phyloP scores from a whole-genome alignment of 2,888 invertebrate genomes.

The Hydrotaea diabolus region DNA sequence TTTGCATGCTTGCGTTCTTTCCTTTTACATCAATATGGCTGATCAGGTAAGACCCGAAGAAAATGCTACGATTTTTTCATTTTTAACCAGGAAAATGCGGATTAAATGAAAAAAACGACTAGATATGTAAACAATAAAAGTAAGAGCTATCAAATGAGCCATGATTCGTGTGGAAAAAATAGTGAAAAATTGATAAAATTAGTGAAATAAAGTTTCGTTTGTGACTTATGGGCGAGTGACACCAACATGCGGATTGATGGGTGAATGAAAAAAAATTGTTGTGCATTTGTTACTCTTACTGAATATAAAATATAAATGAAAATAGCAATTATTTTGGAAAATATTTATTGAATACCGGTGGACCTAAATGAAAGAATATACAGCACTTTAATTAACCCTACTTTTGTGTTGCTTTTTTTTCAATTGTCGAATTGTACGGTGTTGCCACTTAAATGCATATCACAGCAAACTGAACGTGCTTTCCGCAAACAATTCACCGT shows the following conservation, averaged over 20 bases:
- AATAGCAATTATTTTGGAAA: too few species aligned
- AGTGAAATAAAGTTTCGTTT: constrained; percentile 39
- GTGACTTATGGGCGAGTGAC: not conserved
- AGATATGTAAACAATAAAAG: constrained; percentile 33
- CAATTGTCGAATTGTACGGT: constrained; percentile 56
- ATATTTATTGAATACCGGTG: too few species aligned
- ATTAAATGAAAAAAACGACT: constrained; percentile 37
- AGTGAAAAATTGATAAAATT: constrained; percentile 58
- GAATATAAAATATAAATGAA: not conserved
- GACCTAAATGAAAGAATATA: constrained; percentile 8
- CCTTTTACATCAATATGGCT: constrained; percentile 86
- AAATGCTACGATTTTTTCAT: constrained; percentile 13
- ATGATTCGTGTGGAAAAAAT: constrained; percentile 1
- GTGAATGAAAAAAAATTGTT: constrained; percentile 21
- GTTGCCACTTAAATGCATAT: not conserved
- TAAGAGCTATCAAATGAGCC: not conserved
- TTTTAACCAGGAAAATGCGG: constrained; percentile 39
- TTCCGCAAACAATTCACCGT: constrained; percentile 98
- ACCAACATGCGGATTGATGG: constrained; percentile 48
- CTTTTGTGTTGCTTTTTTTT: constrained; percentile 65
- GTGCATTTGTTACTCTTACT: not conserved
- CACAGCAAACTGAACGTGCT: constrained; percentile 95
- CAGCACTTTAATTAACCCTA: constrained; percentile 73
- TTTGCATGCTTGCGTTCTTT: constrained; percentile 74
- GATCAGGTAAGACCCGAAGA: constrained; percentile 86